These are phyloP conservation scores for Gulo gulo DNA, from an alignment of 2,113 vertebrate genomes.

Conservation along the genomic window DNA sequence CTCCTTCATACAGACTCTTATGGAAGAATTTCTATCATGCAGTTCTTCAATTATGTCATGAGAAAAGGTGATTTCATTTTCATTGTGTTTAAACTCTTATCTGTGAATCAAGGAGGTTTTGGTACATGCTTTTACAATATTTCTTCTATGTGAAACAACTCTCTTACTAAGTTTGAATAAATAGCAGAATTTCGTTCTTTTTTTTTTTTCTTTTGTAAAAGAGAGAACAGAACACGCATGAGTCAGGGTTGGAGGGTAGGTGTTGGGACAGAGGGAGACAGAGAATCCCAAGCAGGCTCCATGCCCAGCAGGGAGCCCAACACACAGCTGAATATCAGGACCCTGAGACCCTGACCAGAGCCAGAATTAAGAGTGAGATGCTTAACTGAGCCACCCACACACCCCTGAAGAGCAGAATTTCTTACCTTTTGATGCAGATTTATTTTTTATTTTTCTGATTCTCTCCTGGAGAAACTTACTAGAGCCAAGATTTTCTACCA, in stretches of 20 bases:
- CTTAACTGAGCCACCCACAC: background rate
- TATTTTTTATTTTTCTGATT: background rate
- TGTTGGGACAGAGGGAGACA: background rate
- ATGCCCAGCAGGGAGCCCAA: background rate
- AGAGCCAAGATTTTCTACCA: background rate
- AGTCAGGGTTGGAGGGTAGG: background rate
- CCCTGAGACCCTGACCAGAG: background rate
- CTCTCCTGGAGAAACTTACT: background rate
- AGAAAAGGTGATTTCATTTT: slow-evolving; percentile 90
- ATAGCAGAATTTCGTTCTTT: background rate
- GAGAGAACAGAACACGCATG: background rate
- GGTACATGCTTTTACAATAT: background rate
- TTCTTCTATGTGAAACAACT: background rate
- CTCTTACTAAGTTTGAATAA: background rate
- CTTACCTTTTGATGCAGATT: slow-evolving; percentile 33
- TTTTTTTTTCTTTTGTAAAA: background rate
- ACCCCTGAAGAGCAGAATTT: background rate
- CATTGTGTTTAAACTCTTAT: background rate
- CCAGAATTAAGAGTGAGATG: background rate
- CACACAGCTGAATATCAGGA: background rate
- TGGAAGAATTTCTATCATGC: slow-evolving; percentile 98
- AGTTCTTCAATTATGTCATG: slow-evolving; percentile 99
- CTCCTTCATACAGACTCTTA: slow-evolving; percentile 95
- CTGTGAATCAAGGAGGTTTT: background rate
- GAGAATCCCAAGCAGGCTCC: background rate